Base-by-base conservation (phyloP, 2,888 invertebrate species). In the Furcula furcula region DNA sequence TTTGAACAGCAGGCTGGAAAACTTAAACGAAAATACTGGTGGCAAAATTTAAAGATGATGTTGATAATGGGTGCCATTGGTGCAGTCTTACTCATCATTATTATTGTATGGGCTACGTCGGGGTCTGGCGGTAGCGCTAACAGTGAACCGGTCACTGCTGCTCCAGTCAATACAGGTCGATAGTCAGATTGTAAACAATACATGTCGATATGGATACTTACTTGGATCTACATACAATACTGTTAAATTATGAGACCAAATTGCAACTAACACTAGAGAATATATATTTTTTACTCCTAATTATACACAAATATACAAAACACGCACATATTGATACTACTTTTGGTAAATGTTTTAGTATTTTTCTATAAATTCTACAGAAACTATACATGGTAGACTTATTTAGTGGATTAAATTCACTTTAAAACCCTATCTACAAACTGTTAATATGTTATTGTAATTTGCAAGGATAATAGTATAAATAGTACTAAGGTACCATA, bases 11-110 rank as follows among this genome's bases (percentile, higher is more conserved):
- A 97, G 77, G 98, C 98, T 54, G 97, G 97, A 47, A 97, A 97
- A 90, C 91, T 98, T 58, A 98, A 98, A 89, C 92, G 97, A 76
- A 98, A 98, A 88, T 98, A 97, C 78, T 98, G 98, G 98, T 94
- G 97, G 94, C 97, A 98, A 89, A 98, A 98, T 88, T 91, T 98
- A 83, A 98, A 98, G 91, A 96, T 96, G 96, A 96, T 96, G 96
- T 93, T 96, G 73, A 95, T 96, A 56, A 94, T 96, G 91, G 95
- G 96, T 65, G 94, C 94, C 60, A 95, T 96, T 75, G 95, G 94
- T 53, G 91, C 93, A 56, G 91, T 96, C 55, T 85, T 96, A 75
- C 89, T 96, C 83, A 94, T 95, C 79, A 94, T 96, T 68, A 94
- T 96, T 70, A 93, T 96, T 80, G 93, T 96, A 46, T 89, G 82